phyloP scores from a whole-genome alignment of 2,888 invertebrate species.

The Xestia xanthographa region DNA sequence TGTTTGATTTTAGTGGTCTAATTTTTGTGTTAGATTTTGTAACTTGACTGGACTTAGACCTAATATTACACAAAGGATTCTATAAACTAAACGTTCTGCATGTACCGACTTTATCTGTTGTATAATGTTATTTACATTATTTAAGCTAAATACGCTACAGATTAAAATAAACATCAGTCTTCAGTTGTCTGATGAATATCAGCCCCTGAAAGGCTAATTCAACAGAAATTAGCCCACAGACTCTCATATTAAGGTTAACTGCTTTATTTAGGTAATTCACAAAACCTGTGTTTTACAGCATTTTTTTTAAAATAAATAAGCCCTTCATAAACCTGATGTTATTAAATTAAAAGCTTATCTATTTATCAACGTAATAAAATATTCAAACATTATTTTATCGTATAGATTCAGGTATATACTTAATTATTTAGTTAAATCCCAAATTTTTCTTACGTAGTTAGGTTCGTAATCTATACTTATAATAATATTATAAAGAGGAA shows the following conservation, averaged over 20 bases:
- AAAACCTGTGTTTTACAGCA: neutral
- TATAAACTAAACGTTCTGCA: neutral
- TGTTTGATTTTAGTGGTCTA: neutral
- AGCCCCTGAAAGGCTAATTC: neutral
- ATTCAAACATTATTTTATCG: neutral
- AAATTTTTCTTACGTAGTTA: neutral
- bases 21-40: neutral
- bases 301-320: neutral
- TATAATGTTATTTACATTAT: neutral
- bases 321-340: neutral
- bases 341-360: conserved; percentile 1
- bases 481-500: too few relatives aligned
- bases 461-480: too few relatives aligned
- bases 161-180: neutral
- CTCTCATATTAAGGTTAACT: neutral
- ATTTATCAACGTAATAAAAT: neutral
- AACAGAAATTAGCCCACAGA: neutral
- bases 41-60: neutral
- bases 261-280: neutral
- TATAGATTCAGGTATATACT: neutral
- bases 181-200: neutral
- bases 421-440: conserved; percentile 5
- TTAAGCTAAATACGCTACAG: neutral
- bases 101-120: neutral
- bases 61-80: neutral